Evolutionary conservation across 2,113 vertebrate genomes (phyloP), one percentile per base, ranked within the genome.

Genomic region (Corynorhinus townsendii): DNA sequence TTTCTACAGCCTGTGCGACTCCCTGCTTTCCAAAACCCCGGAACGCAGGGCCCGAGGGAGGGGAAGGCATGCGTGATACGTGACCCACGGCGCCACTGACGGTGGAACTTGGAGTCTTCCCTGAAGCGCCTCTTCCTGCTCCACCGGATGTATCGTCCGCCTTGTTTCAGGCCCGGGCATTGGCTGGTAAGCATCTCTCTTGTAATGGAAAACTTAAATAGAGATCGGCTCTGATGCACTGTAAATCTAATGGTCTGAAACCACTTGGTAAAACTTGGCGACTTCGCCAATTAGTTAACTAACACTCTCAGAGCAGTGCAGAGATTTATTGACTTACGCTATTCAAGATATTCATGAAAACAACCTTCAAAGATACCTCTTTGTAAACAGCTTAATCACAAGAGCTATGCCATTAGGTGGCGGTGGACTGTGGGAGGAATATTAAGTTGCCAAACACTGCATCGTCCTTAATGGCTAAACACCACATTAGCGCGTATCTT

Each of bases 351-450:
- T 91, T 91, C 91, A 93, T 69, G 83, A 8, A 95, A 95, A 89
- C 56, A 64, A 72, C 80, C 75, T 97, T 97, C 86, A 62, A 84
- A 94, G 89, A 90, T 64, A 88, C 71, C 71, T 93, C 85, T 96
- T 87, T 87, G 94, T 91, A 96, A 94, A 97, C 87, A 95, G 64
- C 93, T 94, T 94, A 97, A 97, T 95, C 96, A 93, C 88, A 93
- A 84, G 15, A 87, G 85, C 77, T 95, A 52, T 93, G 76, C 40
- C 75, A 38, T 87, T 72, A 56, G 59, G 89, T 14, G 19, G 38
- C 52, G 22, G 22, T 12, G 19, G 66, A 10, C 56, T 69, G 56
- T 75, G 92, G 84, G 72, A 77, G 11, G 89, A 93, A 95, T 93
- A 91, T 91, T 87, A 93, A 96, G 80, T 76, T 62, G 52, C 75